A percentile compares a stretch with the other conserved stretches of the same genome.
Evolutionary conservation across 2,888 invertebrate genomes (phyloP).

Genomic region (Melinaea marsaeus): DNA sequence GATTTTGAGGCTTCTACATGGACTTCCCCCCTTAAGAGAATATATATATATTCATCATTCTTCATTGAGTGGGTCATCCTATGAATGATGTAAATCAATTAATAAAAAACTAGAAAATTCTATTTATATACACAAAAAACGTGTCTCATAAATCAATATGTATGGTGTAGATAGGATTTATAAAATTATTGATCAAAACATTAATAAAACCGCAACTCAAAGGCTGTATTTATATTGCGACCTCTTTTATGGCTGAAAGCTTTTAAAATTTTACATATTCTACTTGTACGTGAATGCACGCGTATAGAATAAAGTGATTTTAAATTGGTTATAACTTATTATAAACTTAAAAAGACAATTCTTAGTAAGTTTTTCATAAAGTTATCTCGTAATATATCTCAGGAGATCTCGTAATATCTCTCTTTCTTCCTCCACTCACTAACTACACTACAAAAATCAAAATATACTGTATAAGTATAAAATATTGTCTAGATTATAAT

Average conservation of each 20-base stretch:
- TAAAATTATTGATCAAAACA: slow-evolving; percentile 1
- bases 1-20: too few species aligned
- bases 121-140: neutral
- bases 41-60: too few species aligned
- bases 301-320: neutral
- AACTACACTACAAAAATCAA: too few species aligned
- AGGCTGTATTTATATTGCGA: slow-evolving; percentile 1
- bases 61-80: too few species aligned
- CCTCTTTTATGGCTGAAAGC: neutral
- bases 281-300: neutral
- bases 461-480: neutral
- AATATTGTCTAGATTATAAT: too few species aligned
- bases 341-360: neutral
- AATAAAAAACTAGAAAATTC: too few species aligned
- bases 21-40: too few species aligned
- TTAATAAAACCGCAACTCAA: slow-evolving; percentile 2
- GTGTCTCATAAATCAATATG: neutral
- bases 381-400: too few species aligned
- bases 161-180: neutral
- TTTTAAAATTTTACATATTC: neutral
- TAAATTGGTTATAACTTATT: neutral
- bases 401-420: too few species aligned
- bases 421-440: too few species aligned
- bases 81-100: too few species aligned
- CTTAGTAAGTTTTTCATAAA: neutral